Evolutionary conservation across 2,888 invertebrate species (phyloP), one percentile per base, ranked within the genome.

Genomic region (Diploptera punctata): DNA sequence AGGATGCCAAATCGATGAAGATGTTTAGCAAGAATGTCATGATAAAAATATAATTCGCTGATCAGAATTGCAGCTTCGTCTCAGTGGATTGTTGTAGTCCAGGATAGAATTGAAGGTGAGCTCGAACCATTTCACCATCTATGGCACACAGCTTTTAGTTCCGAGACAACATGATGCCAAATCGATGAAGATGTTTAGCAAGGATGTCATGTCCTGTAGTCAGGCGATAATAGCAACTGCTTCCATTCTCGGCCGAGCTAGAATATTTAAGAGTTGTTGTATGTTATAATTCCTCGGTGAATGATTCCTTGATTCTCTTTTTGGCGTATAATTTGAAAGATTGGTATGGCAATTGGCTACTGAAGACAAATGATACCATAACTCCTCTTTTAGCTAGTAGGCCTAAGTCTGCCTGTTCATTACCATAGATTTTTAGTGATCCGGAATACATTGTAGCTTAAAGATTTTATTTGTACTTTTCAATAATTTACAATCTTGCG

Each of bases 151-250:
- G 49, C n/a, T 49, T 13, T 4, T n/a, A 13, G 18, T 49, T 13
- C n/a, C 10, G n/a, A 13, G 49, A 49, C n/a, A n/a, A n/a, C 49
- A 49, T 9, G 4, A 49, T 49, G 49, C 49, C 49, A 49, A 49
- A 49, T n/a, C 49, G 10, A 49, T 49, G 49, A 5, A 49, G 49
- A n/a, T n/a, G n/a, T n/a, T n/a, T n/a, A n/a, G n/a, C n/a, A n/a
- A n/a, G n/a, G n/a, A n/a, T n/a, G n/a, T n/a, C 49, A 49, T 49
- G 49, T 49, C 49, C 49, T n/a, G 49, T 49, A 18, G 49, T 13
- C 49, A 49, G n/a, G 49, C 49, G 49, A 49, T 13, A 9, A 49
- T 49, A 5, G 49, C n/a, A 49, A 49, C 49, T 18, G 49, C 49
- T 49, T 49, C 49, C n/a, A n/a, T 49, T n/a, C 49, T 49, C n/a